Percentiles rank a stretch among this genome's conserved stretches.
Conservation (phyloP, 2,888 invertebrate species). For the Entomobrya proxima region DNA sequence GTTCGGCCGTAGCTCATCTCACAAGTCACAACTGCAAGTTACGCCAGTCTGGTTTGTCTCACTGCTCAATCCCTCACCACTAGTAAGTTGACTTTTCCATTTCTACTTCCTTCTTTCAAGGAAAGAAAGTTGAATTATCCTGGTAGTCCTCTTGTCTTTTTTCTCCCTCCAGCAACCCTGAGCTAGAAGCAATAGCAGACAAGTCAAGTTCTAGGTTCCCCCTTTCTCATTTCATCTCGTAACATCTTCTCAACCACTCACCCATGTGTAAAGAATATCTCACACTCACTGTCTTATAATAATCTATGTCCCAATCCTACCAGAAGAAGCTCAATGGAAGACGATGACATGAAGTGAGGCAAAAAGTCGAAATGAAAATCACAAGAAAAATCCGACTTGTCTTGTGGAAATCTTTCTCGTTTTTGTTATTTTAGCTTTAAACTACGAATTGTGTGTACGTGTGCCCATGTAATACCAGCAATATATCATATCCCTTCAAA, state of each 20-base stretch:
- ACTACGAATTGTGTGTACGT: background rate
- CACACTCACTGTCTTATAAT: constrained; percentile 55
- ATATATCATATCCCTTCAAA: constrained; percentile 18
- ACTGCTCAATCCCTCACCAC: constrained; percentile 28
- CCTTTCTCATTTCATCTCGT: constrained; percentile 62
- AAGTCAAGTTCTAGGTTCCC: constrained; percentile 62
- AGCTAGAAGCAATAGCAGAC: background rate
- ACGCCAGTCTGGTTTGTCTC: constrained; percentile 49
- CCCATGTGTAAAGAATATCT: constrained; percentile 63
- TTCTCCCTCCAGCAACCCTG: constrained; percentile 43
- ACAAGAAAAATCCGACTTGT: constrained; percentile 43
- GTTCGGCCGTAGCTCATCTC: constrained; percentile 22
- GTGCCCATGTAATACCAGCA: background rate
- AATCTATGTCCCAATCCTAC: constrained; percentile 45
- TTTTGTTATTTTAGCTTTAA: constrained; percentile 25
- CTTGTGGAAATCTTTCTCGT: constrained; percentile 1
- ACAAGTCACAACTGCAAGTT: constrained; percentile 29
- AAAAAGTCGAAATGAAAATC: constrained; percentile 60
- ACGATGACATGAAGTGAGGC: constrained; percentile 55
- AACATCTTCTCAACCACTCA: constrained; percentile 62
- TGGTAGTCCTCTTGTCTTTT: constrained; percentile 46
- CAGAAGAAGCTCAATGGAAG: constrained; percentile 13
- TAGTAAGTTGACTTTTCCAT: constrained; percentile 55
- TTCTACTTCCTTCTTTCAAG: constrained; percentile 33
- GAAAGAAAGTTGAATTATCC: constrained; percentile 61